These are phyloP conservation scores for Styela clava DNA, from an alignment of 23 tunicate species.

Conservation along the genomic window DNA sequence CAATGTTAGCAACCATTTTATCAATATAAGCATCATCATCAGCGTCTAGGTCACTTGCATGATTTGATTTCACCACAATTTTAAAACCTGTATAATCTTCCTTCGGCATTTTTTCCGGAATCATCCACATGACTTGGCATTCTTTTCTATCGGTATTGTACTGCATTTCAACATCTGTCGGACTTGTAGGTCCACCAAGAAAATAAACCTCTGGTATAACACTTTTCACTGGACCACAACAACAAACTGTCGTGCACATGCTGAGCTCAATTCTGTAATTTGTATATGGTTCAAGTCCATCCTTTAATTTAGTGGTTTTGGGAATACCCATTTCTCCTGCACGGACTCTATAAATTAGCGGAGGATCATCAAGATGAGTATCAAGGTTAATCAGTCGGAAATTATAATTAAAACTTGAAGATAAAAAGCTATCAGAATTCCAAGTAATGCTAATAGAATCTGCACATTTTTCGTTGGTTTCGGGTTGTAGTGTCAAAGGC, in stretches of 20 bases:
- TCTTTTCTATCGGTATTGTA: neutral
- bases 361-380: neutral
- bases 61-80: neutral
- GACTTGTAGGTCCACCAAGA: neutral
- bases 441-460: neutral
- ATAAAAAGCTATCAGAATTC: neutral
- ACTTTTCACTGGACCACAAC: neutral
- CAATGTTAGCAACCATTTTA: neutral
- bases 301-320: neutral
- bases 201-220: neutral
- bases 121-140: neutral
- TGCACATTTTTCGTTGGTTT: neutral
- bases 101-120: neutral
- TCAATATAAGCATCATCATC: neutral
- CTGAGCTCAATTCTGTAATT: neutral
- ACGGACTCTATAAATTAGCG: neutral
- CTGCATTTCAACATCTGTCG: neutral
- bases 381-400: neutral
- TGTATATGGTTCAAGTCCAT: neutral
- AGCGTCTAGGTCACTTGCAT: neutral
- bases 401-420: neutral
- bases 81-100: neutral
- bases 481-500: neutral
- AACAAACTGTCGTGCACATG: neutral
- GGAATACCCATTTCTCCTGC: neutral